Percentiles rank a stretch among this genome's conserved stretches.
Conservation (phyloP, 1,140 invertebrate genomes). For the Psix sp. region DNA sequence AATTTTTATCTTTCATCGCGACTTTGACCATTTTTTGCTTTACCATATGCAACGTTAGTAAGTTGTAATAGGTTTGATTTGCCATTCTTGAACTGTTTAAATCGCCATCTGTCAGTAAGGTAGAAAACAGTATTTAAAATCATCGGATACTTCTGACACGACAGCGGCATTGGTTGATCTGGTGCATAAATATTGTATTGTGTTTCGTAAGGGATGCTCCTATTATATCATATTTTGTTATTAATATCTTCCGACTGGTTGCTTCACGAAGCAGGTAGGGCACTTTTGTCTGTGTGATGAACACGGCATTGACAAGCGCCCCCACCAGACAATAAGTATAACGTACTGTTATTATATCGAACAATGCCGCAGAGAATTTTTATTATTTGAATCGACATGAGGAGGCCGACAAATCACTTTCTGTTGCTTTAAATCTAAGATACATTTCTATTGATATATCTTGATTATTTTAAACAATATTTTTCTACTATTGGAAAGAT, state of each 20-base stretch:
- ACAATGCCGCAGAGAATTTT: constrained; percentile 68
- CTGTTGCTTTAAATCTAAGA: constrained; percentile 13
- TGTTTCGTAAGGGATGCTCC: constrained; percentile 73
- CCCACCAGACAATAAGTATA: constrained; percentile 57
- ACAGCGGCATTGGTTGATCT: constrained; percentile 72
- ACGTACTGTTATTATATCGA: constrained; percentile 66
- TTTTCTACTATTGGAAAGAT: too few species aligned
- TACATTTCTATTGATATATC: too few species aligned
- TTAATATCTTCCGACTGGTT: constrained; percentile 78
- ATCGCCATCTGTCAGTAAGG: not conserved
- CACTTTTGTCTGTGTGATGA: constrained; percentile 68
- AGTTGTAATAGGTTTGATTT: too few species aligned
- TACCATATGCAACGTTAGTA: too few species aligned
- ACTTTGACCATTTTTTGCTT: constrained; percentile 2
- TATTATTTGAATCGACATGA: constrained; percentile 42
- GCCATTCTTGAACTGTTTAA: too few species aligned
- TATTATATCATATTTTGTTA: constrained; percentile 78
- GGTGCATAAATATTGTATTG: constrained; percentile 76
- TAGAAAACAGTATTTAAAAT: not conserved
- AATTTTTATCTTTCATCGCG: constrained; percentile 3
- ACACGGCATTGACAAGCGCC: constrained; percentile 64
- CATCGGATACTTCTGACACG: constrained; percentile 70
- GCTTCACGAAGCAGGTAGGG: constrained; percentile 69
- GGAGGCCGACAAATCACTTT: constrained; percentile 11
- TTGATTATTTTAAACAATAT: too few species aligned